phyloP scores from a whole-genome alignment of 2,888 invertebrate genomes.

The Steinernema scapterisci region DNA sequence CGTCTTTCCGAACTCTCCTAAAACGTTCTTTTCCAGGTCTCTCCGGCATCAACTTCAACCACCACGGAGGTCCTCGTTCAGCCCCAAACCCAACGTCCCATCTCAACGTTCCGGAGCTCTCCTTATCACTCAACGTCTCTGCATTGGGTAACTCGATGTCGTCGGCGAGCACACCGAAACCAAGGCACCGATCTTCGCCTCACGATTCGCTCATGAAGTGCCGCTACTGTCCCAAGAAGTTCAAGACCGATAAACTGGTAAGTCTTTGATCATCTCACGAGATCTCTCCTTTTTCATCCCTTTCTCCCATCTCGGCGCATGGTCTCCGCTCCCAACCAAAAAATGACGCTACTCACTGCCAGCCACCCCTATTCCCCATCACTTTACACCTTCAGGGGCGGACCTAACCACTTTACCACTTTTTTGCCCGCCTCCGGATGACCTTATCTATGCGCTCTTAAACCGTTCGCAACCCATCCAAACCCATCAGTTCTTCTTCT shows the following conservation, averaged over 20 bases:
- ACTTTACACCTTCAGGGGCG: no score
- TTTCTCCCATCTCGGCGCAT: no score
- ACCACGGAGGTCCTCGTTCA: constrained; percentile 9
- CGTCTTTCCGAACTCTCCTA: background rate
- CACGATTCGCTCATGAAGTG: constrained; percentile 52
- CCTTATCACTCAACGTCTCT: constrained; percentile 7
- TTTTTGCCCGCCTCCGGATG: background rate
- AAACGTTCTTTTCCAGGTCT: background rate
- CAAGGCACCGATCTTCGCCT: constrained; percentile 8
- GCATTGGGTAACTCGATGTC: background rate
- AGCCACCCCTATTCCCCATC: no score
- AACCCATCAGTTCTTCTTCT: no score
- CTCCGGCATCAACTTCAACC: constrained; percentile 17
- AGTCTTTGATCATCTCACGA: no score
- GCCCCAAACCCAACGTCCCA: constrained; percentile 12
- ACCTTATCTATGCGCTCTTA: constrained; percentile 1
- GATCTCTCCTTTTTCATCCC: background rate
- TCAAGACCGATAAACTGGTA: constrained; percentile 45
- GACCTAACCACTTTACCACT: no score
- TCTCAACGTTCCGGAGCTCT: constrained; percentile 12
- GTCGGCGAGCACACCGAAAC: background rate
- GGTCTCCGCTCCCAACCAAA: no score
- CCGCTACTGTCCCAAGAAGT: constrained; percentile 62
- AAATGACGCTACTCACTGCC: no score
- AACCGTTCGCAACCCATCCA: no score